Percentiles rank a stretch among this genome's conserved stretches.
These are phyloP conservation scores for Montipora capricornis DNA, from an alignment of 64 coral and sea anemone genomes.

Conservation along the genomic window DNA sequence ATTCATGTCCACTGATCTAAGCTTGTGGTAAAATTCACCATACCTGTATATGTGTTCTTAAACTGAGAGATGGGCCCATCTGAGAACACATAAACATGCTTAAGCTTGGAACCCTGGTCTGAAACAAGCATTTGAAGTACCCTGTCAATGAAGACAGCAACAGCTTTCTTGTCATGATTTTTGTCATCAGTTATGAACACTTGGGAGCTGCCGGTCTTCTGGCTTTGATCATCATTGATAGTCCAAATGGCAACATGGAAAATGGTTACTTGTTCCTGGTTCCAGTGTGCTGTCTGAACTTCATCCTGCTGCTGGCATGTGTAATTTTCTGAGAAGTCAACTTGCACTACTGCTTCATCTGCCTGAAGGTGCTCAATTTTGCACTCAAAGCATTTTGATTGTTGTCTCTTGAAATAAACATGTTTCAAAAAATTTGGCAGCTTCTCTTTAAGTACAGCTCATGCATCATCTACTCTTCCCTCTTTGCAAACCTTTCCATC, in stretches of 20 bases:
- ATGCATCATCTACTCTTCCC: slow-evolving; percentile 36
- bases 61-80: background rate
- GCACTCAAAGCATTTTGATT: background rate
- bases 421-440: slow-evolving; percentile 25
- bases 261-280: slow-evolving; percentile 49
- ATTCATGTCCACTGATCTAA: background rate
- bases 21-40: slow-evolving; percentile 31
- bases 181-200: too few species aligned
- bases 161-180: too few species aligned
- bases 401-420: slow-evolving; percentile 55
- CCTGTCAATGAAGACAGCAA: too few species aligned
- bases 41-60: slow-evolving; percentile 18
- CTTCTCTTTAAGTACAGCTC: slow-evolving; percentile 22
- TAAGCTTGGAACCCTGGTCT: too few species aligned
- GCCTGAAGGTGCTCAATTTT: too few species aligned
- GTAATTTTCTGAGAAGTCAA: slow-evolving; percentile 70
- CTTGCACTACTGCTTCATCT: slow-evolving; percentile 14
- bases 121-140: too few species aligned
- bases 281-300: slow-evolving; percentile 49
- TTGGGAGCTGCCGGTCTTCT: background rate
- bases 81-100: background rate
- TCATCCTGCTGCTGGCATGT: slow-evolving; percentile 49
- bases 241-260: slow-evolving; percentile 57
- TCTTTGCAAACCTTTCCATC: slow-evolving; percentile 50
- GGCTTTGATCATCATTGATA: slow-evolving; percentile 8